These are phyloP conservation scores for Syngnathus floridae DNA, from an alignment of 2,113 vertebrate genomes.

Conservation along the genomic window DNA sequence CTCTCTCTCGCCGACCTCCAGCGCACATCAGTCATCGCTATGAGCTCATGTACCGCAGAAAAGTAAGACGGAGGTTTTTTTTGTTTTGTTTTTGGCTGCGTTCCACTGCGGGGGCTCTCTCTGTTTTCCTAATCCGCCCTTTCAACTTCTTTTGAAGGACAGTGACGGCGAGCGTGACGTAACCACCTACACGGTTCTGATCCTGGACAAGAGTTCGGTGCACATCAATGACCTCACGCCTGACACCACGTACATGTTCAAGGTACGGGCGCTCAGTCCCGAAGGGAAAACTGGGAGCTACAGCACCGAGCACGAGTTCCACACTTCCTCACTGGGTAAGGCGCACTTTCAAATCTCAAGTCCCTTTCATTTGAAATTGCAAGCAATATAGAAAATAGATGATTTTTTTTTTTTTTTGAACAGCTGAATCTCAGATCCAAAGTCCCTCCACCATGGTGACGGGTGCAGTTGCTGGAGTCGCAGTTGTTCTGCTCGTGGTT, in stretches of 20 bases:
- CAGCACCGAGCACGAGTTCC: conserved; percentile 81
- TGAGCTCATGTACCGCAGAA: conserved; percentile 92
- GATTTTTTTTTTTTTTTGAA: conserved; percentile 3
- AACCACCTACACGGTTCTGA: conserved; percentile 87
- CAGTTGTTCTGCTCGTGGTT: conserved; percentile 70
- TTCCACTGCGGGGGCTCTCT: background rate
- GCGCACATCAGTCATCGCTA: conserved; percentile 80
- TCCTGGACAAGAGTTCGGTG: conserved; percentile 79
- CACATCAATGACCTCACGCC: conserved; percentile 79
- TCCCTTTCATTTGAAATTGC: background rate
- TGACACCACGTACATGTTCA: conserved; percentile 80
- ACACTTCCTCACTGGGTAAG: conserved; percentile 69
- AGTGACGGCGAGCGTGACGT: conserved; percentile 74
- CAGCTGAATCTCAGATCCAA: conserved; percentile 67
- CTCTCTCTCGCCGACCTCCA: conserved; percentile 74
- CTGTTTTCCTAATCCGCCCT: background rate
- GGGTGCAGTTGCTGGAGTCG: conserved; percentile 56
- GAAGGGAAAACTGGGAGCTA: conserved; percentile 77
- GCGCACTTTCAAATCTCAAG: background rate
- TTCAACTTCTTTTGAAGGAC: conserved; percentile 47
- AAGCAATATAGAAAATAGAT: too few relatives aligned
- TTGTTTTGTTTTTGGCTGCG: conserved; percentile 3
- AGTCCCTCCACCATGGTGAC: conserved; percentile 70
- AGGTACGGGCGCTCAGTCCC: conserved; percentile 79
- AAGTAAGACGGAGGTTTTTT: conserved; percentile 67